A percentile compares a stretch with the other conserved stretches of the same genome.
These are phyloP conservation scores for Scomber japonicus DNA, from an alignment of 2,113 vertebrate species.

Conservation along the genomic window DNA sequence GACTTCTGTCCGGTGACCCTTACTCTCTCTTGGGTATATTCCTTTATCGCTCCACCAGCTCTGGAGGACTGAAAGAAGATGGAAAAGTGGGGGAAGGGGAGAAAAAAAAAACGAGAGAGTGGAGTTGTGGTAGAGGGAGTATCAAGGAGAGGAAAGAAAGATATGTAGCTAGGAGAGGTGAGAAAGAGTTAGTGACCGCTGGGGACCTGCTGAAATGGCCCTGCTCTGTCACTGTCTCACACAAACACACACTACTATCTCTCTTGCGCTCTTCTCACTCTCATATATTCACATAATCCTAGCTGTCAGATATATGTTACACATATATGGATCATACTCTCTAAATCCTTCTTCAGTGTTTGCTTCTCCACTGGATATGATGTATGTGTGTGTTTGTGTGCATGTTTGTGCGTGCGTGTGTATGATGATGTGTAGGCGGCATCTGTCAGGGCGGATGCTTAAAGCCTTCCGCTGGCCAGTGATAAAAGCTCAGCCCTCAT, in stretches of 20 bases:
- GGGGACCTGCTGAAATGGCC: conserved; percentile 65
- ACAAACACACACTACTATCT: conserved; percentile 3
- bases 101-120: not conserved
- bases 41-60: conserved; percentile 44
- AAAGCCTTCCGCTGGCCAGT: conserved; percentile 71
- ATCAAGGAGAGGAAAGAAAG: conserved; percentile 27
- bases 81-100: not conserved
- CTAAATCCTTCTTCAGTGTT: conserved; percentile 66
- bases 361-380: conserved; percentile 43
- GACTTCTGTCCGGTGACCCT: conserved; percentile 47
- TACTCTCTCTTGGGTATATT: conserved; percentile 22
- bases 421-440: conserved; percentile 46
- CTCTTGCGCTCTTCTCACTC: not conserved
- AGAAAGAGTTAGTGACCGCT: conserved; percentile 47
- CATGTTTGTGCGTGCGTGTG: conserved; percentile 19
- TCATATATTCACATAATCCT: conserved; percentile 73
- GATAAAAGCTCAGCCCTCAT: conserved; percentile 65
- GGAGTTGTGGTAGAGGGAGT: conserved; percentile 4
- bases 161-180: conserved; percentile 8
- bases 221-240: conserved; percentile 72
- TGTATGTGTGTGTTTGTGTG: conserved; percentile 31
- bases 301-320: conserved; percentile 72
- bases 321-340: conserved; percentile 72
- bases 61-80: not conserved
- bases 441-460: conserved; percentile 65